Conservation (phyloP, 2,113 vertebrate species). For the Epinephelus moara region DNA sequence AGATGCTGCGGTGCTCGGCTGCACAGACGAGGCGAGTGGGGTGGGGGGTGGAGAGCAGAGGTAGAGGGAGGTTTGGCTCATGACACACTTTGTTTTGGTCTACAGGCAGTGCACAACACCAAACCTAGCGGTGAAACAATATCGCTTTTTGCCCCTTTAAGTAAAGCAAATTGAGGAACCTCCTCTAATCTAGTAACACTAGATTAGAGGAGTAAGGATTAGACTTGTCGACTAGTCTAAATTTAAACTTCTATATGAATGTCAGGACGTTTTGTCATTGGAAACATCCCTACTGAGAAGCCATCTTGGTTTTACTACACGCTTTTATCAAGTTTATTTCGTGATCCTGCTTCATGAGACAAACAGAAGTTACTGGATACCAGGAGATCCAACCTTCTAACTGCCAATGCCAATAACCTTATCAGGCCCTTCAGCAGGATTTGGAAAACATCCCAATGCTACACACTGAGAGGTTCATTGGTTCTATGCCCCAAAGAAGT, state of each 20-base stretch:
- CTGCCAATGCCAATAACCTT: constrained; percentile 36
- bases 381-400: constrained; percentile 35
- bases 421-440: constrained; percentile 35
- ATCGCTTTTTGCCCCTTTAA: too few species aligned
- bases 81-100: too few species aligned
- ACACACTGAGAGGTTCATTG: constrained; percentile 29
- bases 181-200: neutral
- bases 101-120: too few species aligned
- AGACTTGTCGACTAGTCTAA: too few species aligned
- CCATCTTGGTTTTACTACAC: constrained; percentile 17
- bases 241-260: too few species aligned
- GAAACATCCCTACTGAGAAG: neutral
- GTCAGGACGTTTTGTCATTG: too few species aligned
- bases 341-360: constrained; percentile 36
- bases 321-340: constrained; percentile 41
- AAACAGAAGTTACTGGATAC: constrained; percentile 21
- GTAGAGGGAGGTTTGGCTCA: too few species aligned
- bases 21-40: too few species aligned
- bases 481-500: constrained; percentile 4
- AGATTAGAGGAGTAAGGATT: too few species aligned
- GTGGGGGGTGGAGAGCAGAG: too few species aligned
- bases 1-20: too few species aligned
- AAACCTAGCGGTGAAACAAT: too few species aligned
- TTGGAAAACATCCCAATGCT: constrained; percentile 34
- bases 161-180: neutral